These are phyloP conservation scores for Cosmia pyralina DNA, from an alignment of 2,888 invertebrate genomes.

Conservation along the genomic window DNA sequence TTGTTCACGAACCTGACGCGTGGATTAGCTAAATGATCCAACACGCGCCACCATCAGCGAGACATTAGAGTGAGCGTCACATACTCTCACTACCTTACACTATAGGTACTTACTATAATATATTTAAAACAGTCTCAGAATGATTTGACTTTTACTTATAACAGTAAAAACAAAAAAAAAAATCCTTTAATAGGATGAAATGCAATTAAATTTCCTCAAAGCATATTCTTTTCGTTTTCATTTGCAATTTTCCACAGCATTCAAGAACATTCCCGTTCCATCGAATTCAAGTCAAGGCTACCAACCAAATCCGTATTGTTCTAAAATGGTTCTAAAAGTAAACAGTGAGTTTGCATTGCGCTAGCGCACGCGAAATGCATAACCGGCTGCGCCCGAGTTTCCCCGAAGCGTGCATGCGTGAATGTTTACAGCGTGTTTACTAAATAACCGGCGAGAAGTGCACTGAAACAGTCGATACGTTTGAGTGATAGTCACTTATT, in stretches of 20 bases:
- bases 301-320: conserved; percentile 25
- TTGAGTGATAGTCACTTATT: conserved; percentile 30
- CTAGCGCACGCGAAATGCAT: conserved; percentile 51
- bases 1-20: too few species aligned
- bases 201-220: not conserved
- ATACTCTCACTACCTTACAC: too few species aligned
- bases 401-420: conserved; percentile 58
- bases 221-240: not conserved
- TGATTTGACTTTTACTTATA: not conserved
- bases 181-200: not conserved
- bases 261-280: not conserved
- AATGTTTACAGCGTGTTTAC: conserved; percentile 51
- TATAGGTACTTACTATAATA: not conserved
- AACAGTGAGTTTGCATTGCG: conserved; percentile 33
- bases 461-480: conserved; percentile 47
- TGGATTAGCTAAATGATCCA: too few species aligned
- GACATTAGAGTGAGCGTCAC: too few species aligned
- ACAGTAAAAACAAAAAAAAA: not conserved
- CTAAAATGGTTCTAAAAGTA: conserved; percentile 31
- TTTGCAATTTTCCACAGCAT: not conserved
- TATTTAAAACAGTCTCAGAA: not conserved
- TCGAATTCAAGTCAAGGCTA: conserved; percentile 23
- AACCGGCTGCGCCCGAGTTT: conserved; percentile 48
- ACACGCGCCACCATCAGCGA: too few species aligned
- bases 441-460: conserved; percentile 44